These are phyloP conservation scores for Chloropsis cyanopogon DNA, from an alignment of 2,113 vertebrate species.

Conservation along the genomic window DNA sequence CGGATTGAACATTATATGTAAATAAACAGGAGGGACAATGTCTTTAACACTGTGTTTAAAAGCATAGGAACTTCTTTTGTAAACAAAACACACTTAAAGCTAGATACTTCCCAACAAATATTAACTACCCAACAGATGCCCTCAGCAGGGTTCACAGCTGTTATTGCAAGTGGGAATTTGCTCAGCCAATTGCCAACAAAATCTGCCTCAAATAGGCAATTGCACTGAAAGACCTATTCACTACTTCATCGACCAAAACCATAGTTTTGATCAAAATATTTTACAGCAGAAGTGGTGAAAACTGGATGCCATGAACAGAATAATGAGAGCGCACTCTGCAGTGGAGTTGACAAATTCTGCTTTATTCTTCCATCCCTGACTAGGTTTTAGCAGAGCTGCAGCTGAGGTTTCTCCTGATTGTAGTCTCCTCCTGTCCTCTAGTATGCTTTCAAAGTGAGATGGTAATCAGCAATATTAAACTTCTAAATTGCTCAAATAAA, in stretches of 20 bases:
- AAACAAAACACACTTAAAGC: constrained; percentile 46
- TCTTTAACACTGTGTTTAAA: constrained; percentile 33
- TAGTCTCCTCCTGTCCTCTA: background rate
- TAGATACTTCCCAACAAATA: constrained; percentile 27
- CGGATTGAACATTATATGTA: background rate
- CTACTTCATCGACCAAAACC: background rate
- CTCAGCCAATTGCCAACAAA: constrained; percentile 45
- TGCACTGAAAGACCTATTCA: background rate
- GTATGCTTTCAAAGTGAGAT: background rate
- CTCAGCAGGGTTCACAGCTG: constrained; percentile 67
- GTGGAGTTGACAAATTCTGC: background rate
- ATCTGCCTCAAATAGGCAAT: background rate
- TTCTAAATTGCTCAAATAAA: background rate
- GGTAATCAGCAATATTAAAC: background rate
- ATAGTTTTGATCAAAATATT: background rate
- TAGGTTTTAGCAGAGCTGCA: background rate
- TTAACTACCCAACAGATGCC: constrained; percentile 57
- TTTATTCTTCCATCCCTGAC: background rate
- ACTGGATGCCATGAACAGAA: background rate
- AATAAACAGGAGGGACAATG: constrained; percentile 49
- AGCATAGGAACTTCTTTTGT: constrained; percentile 41
- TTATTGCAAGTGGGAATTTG: background rate
- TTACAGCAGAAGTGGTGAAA: background rate
- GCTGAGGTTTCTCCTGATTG: background rate
- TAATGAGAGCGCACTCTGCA: background rate